phyloP scores from a whole-genome alignment of 1,140 invertebrate genomes.

The Scaptomyza pallida region DNA sequence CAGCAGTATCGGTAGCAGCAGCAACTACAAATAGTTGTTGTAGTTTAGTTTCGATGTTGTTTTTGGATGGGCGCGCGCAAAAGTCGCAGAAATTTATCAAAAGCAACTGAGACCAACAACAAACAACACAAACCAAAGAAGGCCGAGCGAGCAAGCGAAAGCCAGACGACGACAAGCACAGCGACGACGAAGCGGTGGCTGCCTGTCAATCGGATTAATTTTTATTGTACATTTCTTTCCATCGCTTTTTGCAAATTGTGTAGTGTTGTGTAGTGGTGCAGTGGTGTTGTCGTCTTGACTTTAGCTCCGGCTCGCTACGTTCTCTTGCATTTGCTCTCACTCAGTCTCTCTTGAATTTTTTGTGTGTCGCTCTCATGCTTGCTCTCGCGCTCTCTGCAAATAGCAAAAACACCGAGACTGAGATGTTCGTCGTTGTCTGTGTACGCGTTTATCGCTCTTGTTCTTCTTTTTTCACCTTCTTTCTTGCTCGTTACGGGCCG shows the following conservation, averaged over 20 bases:
- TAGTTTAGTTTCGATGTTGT: conserved; percentile 70
- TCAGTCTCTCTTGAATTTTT: conserved; percentile 48
- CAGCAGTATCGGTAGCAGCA: conserved; percentile 51
- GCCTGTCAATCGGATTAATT: conserved; percentile 71
- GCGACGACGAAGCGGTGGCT: conserved; percentile 42
- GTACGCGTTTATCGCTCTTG: conserved; percentile 58
- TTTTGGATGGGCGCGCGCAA: conserved; percentile 67
- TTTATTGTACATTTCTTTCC: conserved; percentile 64
- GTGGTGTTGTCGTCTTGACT: conserved; percentile 44
- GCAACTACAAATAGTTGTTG: conserved; percentile 72
- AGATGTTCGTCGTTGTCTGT: conserved; percentile 53
- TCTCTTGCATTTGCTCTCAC: conserved; percentile 34
- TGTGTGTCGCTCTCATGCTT: conserved; percentile 23
- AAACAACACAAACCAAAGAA: conserved; percentile 32
- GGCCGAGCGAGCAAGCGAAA: conserved; percentile 28
- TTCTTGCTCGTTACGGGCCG: conserved; percentile 65
- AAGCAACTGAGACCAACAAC: conserved; percentile 36
- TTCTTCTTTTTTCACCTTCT: conserved; percentile 75
- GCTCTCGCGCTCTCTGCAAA: conserved; percentile 41
- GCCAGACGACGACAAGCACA: conserved; percentile 21
- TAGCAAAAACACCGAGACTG: conserved; percentile 43
- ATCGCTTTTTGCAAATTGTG: conserved; percentile 68
- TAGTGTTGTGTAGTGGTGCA: conserved; percentile 46
- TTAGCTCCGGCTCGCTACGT: conserved; percentile 39
- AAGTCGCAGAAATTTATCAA: conserved; percentile 66